These are phyloP conservation scores for Pedionomus torquatus DNA, from an alignment of 2,113 vertebrate genomes.

Conservation along the genomic window DNA sequence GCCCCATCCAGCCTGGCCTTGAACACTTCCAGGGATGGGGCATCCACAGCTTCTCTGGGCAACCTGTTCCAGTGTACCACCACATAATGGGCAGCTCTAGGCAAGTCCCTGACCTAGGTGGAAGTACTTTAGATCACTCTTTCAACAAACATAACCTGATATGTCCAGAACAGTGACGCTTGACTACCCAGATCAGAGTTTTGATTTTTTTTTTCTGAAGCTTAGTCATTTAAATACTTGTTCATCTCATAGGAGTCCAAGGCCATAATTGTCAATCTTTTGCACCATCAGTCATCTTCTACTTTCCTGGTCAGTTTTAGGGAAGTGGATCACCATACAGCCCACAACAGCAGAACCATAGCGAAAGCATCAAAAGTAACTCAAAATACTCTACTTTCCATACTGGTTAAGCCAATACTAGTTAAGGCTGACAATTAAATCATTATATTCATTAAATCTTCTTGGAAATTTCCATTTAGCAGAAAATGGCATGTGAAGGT, in stretches of 20 bases:
- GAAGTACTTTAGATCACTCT: background rate
- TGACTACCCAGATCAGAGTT: background rate
- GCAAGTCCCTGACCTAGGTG: background rate
- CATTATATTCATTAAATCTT: background rate
- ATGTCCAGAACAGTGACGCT: background rate
- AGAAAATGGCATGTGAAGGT: background rate
- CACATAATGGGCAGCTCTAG: background rate
- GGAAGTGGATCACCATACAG: background rate
- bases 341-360: background rate
- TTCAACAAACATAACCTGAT: background rate
- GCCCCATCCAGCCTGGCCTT: too few species aligned
- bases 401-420: background rate
- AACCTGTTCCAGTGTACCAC: too few species aligned
- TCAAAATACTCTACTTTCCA: background rate
- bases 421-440: background rate
- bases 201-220: background rate
- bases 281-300: background rate
- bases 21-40: too few species aligned
- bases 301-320: background rate
- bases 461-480: background rate
- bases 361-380: background rate
- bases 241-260: background rate
- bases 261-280: background rate
- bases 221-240: background rate
- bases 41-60: too few species aligned